Percentiles rank a stretch among this genome's conserved stretches.
Conservation (phyloP, 2,797 vertebrate genomes). For the Babyrousa celebensis region DNA sequence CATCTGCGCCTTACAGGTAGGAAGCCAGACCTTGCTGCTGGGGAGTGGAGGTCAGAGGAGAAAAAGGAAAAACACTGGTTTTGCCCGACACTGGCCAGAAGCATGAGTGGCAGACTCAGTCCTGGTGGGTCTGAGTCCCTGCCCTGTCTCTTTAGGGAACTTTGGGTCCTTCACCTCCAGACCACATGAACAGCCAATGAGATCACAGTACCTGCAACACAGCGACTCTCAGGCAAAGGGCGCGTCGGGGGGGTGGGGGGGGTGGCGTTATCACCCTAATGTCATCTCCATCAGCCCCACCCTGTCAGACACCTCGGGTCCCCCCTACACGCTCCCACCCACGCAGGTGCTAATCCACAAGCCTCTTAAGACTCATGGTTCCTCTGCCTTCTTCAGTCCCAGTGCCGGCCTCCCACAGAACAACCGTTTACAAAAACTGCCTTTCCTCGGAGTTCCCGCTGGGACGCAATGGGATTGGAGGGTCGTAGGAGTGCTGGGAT, state of each 20-base stretch:
- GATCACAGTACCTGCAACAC: background rate
- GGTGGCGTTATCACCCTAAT: background rate
- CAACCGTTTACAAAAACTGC: background rate
- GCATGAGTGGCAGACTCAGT: accelerated
- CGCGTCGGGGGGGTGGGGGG: background rate
- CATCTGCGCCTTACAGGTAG: background rate
- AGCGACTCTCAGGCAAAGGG: background rate
- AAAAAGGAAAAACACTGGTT: background rate
- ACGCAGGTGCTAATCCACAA: background rate
- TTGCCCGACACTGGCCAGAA: background rate
- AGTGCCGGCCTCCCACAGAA: background rate
- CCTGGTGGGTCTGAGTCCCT: background rate
- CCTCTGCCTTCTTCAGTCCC: background rate
- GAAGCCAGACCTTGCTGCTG: background rate
- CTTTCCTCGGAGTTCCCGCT: background rate
- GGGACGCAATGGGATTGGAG: too few species aligned
- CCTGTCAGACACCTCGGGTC: too few species aligned
- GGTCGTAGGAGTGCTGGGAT: too few species aligned
- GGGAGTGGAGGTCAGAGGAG: background rate
- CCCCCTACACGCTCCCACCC: accelerated
- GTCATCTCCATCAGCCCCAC: background rate
- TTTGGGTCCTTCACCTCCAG: background rate
- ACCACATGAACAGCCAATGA: background rate
- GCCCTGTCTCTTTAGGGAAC: background rate
- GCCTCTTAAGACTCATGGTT: background rate